phyloP scores from a whole-genome alignment of 2,113 vertebrate species.

The Phainopepla nitens region DNA sequence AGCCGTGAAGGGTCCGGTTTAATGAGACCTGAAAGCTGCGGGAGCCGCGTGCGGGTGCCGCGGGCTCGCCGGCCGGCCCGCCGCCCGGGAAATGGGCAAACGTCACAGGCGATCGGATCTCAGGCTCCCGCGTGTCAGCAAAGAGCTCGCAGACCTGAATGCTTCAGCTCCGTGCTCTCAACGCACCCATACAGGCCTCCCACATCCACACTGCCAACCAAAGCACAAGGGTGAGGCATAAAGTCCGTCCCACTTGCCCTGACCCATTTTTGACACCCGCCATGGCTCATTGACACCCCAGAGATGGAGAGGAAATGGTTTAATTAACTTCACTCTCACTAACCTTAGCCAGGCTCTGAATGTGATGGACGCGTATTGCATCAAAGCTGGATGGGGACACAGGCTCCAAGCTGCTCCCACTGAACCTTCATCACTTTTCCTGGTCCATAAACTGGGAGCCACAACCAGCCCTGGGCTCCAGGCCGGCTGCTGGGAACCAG shows the following conservation, averaged over 20 bases:
- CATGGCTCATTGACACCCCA: fast-evolving
- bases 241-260: fast-evolving
- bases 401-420: background rate
- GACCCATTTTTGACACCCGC: background rate
- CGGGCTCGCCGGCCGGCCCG: background rate
- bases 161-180: background rate
- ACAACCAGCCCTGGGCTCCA: background rate
- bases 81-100: background rate
- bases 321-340: background rate
- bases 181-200: background rate
- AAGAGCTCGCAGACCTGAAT: background rate
- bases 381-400: fast-evolving
- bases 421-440: background rate
- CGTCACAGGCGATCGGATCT: conserved; percentile 31
- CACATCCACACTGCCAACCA: background rate
- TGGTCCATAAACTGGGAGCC: background rate
- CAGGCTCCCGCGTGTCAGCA: background rate
- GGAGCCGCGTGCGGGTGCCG: fast-evolving
- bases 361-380: fast-evolving
- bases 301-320: background rate
- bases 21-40: background rate
- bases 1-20: background rate
- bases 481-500: background rate
- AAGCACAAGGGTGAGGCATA: background rate
- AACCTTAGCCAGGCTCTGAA: background rate